These are phyloP conservation scores for Cyphomyrus discorhynchus DNA, from an alignment of 2,113 vertebrate genomes.

Conservation along the genomic window DNA sequence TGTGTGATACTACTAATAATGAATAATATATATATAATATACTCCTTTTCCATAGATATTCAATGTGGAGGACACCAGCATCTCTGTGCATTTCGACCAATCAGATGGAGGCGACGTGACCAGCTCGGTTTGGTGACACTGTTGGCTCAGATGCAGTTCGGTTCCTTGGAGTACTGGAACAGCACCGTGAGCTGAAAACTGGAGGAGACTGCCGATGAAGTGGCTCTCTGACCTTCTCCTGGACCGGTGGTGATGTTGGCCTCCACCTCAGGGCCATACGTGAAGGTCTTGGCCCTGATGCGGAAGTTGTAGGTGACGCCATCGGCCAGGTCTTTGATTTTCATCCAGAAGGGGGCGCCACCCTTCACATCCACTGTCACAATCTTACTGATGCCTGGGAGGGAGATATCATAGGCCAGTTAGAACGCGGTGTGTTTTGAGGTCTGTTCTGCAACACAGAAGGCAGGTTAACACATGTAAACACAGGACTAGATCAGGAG, in stretches of 20 bases:
- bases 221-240: constrained; percentile 73
- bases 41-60: not conserved
- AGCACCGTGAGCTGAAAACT: not conserved
- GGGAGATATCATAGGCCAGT: constrained; percentile 61
- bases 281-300: constrained; percentile 85
- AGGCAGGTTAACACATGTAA: not conserved
- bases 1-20: not conserved
- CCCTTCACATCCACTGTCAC: constrained; percentile 95
- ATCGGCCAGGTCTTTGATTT: constrained; percentile 86
- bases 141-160: not conserved
- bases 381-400: constrained; percentile 90
- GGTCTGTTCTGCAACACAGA: constrained; percentile 26
- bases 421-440: constrained; percentile 53
- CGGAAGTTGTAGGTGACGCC: constrained; percentile 86
- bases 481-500: not conserved
- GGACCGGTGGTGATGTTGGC: constrained; percentile 94
- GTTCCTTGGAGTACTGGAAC: not conserved
- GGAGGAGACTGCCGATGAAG: not conserved
- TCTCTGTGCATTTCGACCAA: not conserved
- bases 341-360: constrained; percentile 81
- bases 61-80: not conserved
- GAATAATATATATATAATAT: not conserved
- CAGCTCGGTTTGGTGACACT: not conserved
- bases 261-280: constrained; percentile 86
- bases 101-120: not conserved